Conservation (phyloP, 2,113 vertebrate species). For the Pipra filicauda region DNA sequence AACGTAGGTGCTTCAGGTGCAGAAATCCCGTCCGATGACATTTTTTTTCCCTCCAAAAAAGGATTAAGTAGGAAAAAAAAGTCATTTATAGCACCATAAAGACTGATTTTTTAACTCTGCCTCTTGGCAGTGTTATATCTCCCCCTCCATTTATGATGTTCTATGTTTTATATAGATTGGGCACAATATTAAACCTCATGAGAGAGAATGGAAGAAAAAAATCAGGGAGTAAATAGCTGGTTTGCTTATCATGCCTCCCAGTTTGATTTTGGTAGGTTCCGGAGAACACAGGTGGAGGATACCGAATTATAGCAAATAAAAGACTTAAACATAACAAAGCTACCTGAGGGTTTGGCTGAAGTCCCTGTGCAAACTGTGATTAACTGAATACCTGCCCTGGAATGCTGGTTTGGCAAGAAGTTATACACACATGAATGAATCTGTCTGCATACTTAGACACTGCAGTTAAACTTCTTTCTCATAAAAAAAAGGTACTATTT, state of each 20-base stretch:
- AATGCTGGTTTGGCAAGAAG: conserved; percentile 81
- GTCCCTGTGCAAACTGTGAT: conserved; percentile 71
- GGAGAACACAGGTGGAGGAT: conserved; percentile 50
- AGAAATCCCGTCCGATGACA: background rate
- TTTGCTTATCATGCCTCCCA: conserved; percentile 25
- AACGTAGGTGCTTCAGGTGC: background rate
- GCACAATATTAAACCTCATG: background rate
- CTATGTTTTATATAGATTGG: background rate
- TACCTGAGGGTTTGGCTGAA: conserved; percentile 77
- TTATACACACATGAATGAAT: conserved; percentile 62
- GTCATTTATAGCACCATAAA: background rate
- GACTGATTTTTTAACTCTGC: background rate
- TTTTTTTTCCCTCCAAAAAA: background rate
- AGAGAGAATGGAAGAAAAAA: background rate
- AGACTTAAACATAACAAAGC: conserved; percentile 56
- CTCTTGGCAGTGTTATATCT: background rate
- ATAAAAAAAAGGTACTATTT: background rate
- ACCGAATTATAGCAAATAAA: conserved; percentile 65
- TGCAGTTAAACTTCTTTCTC: conserved; percentile 46
- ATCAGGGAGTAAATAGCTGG: background rate
- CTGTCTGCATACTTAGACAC: conserved; percentile 63
- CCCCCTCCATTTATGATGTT: background rate
- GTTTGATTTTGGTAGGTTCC: conserved; percentile 46
- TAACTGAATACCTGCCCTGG: conserved; percentile 80
- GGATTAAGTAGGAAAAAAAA: background rate